Evolutionary conservation across 2,797 vertebrate genomes (phyloP).

Genomic region (Premnoplex brunnescens): DNA sequence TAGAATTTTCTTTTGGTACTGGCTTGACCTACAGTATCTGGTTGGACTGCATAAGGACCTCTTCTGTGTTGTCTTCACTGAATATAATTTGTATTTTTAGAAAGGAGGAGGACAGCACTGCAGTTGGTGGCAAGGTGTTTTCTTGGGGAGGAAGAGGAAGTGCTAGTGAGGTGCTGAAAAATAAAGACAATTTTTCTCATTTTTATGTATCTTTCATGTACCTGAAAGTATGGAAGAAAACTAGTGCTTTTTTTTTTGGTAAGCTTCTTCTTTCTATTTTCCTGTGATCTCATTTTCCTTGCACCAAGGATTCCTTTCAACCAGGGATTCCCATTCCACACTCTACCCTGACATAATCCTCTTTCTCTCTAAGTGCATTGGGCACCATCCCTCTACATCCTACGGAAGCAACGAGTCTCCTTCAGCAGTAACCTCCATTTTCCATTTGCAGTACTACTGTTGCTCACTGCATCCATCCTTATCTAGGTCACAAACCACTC

Average conservation of each 20-base stretch:
- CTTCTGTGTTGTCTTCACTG: background rate
- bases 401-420: background rate
- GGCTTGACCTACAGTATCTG: background rate
- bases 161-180: background rate
- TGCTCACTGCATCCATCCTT: background rate
- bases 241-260: background rate
- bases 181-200: background rate
- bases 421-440: background rate
- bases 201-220: background rate
- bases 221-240: background rate
- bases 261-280: background rate
- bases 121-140: background rate
- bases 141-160: background rate
- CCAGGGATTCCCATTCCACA: background rate
- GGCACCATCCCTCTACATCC: background rate
- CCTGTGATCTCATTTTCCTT: background rate
- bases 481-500: background rate
- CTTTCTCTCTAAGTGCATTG: background rate
- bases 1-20: background rate
- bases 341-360: background rate
- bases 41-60: background rate
- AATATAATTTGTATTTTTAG: background rate
- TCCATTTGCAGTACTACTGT: background rate
- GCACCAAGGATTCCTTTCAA: background rate
- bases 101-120: background rate